A percentile compares a stretch with the other conserved stretches of the same genome.
Evolutionary conservation across 2,797 vertebrate species (phyloP).

Genomic region (Miichthys miiuy): DNA sequence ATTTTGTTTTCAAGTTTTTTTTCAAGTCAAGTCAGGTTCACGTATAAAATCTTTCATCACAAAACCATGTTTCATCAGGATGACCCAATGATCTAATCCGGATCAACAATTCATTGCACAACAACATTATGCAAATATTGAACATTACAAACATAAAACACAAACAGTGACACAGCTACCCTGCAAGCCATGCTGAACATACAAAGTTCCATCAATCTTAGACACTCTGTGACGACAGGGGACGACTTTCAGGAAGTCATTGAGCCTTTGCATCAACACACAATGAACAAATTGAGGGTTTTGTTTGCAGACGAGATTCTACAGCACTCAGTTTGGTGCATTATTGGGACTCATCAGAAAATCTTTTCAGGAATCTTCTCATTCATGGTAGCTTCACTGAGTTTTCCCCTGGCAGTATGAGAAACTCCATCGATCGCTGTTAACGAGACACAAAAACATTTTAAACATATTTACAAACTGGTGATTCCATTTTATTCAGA

Average conservation of each 20-base stretch:
- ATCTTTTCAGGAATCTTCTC: too few species aligned
- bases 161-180: not conserved
- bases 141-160: not conserved
- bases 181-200: too few species aligned
- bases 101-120: not conserved
- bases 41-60: not conserved
- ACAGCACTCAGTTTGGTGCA: too few species aligned
- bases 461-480: not conserved
- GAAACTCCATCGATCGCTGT: slow-evolving; percentile 27
- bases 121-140: not conserved
- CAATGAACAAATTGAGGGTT: too few species aligned
- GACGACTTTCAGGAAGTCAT: not conserved
- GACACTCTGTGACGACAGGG: not conserved
- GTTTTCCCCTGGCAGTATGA: not conserved
- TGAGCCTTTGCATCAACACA: not conserved
- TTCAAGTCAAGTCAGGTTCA: not conserved
- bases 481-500: not conserved
- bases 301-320: too few species aligned
- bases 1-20: not conserved
- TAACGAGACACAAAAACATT: too few species aligned
- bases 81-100: not conserved
- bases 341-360: not conserved
- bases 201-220: not conserved
- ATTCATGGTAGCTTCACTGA: not conserved
- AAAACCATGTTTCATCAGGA: not conserved